Conservation (phyloP, 2,797 vertebrate genomes). For the Fratercula arctica region DNA sequence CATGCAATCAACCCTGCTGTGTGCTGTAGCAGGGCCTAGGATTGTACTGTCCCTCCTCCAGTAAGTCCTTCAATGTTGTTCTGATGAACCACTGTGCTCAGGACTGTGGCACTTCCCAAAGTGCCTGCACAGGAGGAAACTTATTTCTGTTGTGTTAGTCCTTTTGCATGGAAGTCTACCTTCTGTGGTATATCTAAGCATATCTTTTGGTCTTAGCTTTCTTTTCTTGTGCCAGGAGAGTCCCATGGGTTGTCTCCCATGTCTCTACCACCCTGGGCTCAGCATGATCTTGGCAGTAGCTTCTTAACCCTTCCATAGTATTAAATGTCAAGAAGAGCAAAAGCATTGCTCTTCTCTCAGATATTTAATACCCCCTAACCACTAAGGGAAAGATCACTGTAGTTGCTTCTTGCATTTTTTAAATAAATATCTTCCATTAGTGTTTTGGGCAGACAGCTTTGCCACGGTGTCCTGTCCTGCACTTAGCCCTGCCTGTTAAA, state of each 20-base stretch:
- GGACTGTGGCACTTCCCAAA: not conserved
- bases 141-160: not conserved
- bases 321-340: not conserved
- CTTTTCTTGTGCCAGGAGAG: not conserved
- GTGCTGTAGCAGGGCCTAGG: not conserved
- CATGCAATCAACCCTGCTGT: not conserved
- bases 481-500: not conserved
- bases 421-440: not conserved
- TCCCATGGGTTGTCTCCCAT: not conserved
- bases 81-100: not conserved
- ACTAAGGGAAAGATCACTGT: not conserved
- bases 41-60: not conserved
- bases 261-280: not conserved
- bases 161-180: not conserved
- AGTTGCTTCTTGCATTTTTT: not conserved
- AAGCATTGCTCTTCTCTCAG: not conserved
- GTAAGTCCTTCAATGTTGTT: rapidly evolving
- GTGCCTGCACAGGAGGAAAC: not conserved
- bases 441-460: not conserved
- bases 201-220: not conserved
- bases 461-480: not conserved
- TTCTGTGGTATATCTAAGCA: not conserved
- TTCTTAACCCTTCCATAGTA: not conserved
- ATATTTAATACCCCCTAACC: not conserved
- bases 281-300: not conserved